These are phyloP conservation scores for Girardia tigrina DNA, from an alignment of 2,888 invertebrate genomes.

Conservation along the genomic window DNA sequence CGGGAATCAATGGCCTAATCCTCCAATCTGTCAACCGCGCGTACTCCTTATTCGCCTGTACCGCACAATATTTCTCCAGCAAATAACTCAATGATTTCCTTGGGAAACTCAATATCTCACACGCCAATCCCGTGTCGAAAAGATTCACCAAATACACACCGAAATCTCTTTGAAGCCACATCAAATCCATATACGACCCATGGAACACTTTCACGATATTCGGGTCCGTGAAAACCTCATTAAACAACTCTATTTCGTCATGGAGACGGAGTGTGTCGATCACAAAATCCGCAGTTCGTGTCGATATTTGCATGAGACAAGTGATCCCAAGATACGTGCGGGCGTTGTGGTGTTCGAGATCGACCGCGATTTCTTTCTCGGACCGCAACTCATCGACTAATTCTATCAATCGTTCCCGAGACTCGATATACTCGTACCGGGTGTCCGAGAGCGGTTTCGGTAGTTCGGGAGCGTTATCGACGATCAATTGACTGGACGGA, in stretches of 20 bases:
- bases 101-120: conserved; percentile 60
- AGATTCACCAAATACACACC: conserved; percentile 84
- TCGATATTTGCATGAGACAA: conserved; percentile 67
- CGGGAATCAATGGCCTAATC: conserved; percentile 53
- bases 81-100: conserved; percentile 64
- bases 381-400: not conserved
- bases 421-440: not conserved
- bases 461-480: not conserved
- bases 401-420: not conserved
- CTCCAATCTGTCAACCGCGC: conserved; percentile 85
- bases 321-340: conserved; percentile 82
- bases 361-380: conserved; percentile 17
- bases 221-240: conserved; percentile 76
- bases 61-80: conserved; percentile 63
- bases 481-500: not conserved
- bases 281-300: conserved; percentile 66
- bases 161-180: conserved; percentile 87
- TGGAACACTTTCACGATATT: conserved; percentile 79
- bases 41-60: conserved; percentile 71
- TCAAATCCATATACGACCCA: conserved; percentile 71
- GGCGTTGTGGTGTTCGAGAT: conserved; percentile 67
- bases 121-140: conserved; percentile 86
- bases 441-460: not conserved
- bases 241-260: conserved; percentile 66
- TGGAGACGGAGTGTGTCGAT: conserved; percentile 74